Percentiles rank a stretch among this genome's conserved stretches.
These are phyloP conservation scores for Dolichotis patagonum DNA, from an alignment of 2,113 vertebrate genomes.

Conservation along the genomic window DNA sequence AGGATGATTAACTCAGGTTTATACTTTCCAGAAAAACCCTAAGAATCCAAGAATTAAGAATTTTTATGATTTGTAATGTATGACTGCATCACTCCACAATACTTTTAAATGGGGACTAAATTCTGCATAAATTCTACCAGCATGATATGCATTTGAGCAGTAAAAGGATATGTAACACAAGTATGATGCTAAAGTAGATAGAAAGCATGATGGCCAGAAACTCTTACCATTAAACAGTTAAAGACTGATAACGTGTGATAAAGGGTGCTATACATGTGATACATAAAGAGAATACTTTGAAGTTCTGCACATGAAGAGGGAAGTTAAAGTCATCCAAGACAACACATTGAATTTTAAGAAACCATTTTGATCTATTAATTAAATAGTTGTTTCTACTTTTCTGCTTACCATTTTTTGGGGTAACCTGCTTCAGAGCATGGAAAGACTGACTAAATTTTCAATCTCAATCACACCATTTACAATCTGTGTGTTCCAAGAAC, in stretches of 20 bases:
- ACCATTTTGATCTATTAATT: not conserved
- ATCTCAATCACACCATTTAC: not conserved
- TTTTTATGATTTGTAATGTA: not conserved
- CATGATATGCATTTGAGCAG: not conserved
- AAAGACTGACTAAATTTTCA: not conserved
- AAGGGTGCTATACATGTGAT: not conserved
- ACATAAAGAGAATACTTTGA: not conserved
- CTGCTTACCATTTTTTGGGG: not conserved
- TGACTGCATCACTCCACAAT: not conserved
- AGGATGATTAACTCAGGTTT: not conserved
- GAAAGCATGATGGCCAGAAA: not conserved
- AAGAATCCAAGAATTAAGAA: not conserved
- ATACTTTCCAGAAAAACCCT: not conserved
- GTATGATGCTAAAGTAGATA: not conserved
- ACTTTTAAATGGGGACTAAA: not conserved
- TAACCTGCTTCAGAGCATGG: not conserved
- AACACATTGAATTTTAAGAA: not conserved
- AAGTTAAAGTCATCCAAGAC: not conserved
- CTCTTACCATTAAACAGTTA: not conserved
- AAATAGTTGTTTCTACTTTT: not conserved
- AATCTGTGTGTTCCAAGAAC: not conserved
- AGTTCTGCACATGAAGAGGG: not conserved
- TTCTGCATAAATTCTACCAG: not conserved
- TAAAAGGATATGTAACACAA: not conserved
- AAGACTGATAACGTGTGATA: not conserved